Base-by-base conservation (phyloP, 2,113 vertebrate genomes). In the Pipra filicauda region DNA sequence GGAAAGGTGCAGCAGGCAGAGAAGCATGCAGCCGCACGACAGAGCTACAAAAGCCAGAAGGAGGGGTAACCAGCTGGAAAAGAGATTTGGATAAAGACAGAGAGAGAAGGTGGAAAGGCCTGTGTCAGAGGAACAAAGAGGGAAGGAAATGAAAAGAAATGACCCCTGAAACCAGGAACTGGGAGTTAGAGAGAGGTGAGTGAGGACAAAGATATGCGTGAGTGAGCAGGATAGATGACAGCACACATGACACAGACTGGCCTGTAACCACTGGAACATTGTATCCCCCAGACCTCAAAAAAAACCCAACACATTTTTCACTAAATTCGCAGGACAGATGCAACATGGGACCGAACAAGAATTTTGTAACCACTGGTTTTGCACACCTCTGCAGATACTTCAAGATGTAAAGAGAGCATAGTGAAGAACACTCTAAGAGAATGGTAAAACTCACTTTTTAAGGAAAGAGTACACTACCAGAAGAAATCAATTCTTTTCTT, bases 21-120 rank as follows among this genome's bases (percentile, higher is more conserved):
- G 31, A n/a, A 76, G 12, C 44, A 76, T 0, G 2, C 17, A 71
- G 55, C 27, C n/a, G 24, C 27, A 35, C 0, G 2, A 62, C 8
- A 24, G 9, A 23, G 5, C 39, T 52, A 27, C 1, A 1, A 62
- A 93, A 73, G 13, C 13, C 64, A 80, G 15, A n/a, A 82, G 8
- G 20, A 74, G 4, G 2, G 20, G 8, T 35, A 91, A 76, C 8
- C 24, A 46, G 12, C 9, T 43, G 35, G 12, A 59, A 75, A 78
- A 78, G 5, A 57, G 13, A 73, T 43, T 12, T 43, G 15, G 15
- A 16, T 43, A 65, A 37, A 22, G 24, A 12, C 26, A 61, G 28
- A 59, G 18, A 58, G 23, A 73, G 44, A 69, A 76, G 9, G 41
- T 48, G 23, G 30, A 16, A 76, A 69, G 15, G 3, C 33, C 26